These are phyloP conservation scores for Didymodactylos carnosus DNA, from an alignment of 2,888 invertebrate genomes.

Conservation along the genomic window DNA sequence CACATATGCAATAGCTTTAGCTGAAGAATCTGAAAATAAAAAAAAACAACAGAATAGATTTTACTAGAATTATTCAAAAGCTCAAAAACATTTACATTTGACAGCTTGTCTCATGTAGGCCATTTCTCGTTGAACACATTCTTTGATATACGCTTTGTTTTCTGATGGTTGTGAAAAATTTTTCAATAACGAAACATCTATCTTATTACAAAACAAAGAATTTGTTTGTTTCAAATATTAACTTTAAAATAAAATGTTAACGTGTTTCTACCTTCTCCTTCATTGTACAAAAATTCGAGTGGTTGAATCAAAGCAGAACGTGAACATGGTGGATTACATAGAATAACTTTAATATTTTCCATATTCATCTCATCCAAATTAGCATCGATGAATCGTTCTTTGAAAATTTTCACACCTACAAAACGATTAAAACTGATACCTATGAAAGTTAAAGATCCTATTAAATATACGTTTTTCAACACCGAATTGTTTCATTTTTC, in stretches of 20 bases:
- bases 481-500: conserved; percentile 5
- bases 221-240: background rate
- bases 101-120: conserved; percentile 2
- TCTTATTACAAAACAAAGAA: background rate
- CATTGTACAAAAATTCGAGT: conserved; percentile 13
- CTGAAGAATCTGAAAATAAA: background rate
- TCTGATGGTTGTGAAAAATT: conserved; percentile 7
- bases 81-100: conserved; percentile 13
- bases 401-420: conserved; percentile 4
- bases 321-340: conserved; percentile 10
- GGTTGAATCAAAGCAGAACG: conserved; percentile 12
- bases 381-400: conserved; percentile 2
- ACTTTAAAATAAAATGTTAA: background rate
- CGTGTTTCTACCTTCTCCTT: conserved; percentile 10
- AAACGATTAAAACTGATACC: background rate
- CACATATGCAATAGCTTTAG: conserved; percentile 1
- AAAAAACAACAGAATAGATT: background rate
- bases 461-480: background rate
- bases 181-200: conserved; percentile 10
- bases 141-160: conserved; percentile 1
- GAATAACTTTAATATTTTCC: conserved; percentile 12
- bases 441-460: background rate
- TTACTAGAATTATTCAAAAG: background rate
- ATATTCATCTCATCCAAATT: conserved; percentile 8
- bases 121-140: conserved; percentile 12